Evolutionary conservation across 2,113 vertebrate genomes (phyloP), one percentile per base, ranked within the genome.

Genomic region (Archilochus colubris): DNA sequence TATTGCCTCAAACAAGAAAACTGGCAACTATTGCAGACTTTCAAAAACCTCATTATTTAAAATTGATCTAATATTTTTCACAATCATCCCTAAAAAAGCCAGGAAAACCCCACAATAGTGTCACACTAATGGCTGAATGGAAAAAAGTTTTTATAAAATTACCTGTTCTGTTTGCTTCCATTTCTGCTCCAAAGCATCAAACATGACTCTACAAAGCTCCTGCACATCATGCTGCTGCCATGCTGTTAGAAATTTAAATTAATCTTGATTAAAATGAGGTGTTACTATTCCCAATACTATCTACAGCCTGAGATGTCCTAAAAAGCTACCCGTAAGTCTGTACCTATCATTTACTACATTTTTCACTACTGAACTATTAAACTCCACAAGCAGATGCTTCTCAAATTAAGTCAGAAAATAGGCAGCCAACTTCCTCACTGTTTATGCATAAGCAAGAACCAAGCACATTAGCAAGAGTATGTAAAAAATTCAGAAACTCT

Each of bases 161-260:
- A 99, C 99, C 99, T 99, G 99, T 92, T 99, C 99, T 1, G 99
- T 99, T 97, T 99, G 99, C 95, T 99, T 99, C 99, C 99, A 99
- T 85, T 99, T 99, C 94, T 99, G 99, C 95, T 99, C 99, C 97
- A 99, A 98, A 96, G 99, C 99, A 97, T 99, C 99, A 95, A 99
- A 99, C 99, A 99, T 99, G 96, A 99, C 99, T 96, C 99, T 98
- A 95, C 99, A 99, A 57, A 99, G 98, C 96, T 99, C 99, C 96
- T 99, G 99, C n/a, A 99, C 99, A 75, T 99, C 99, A 93, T 99
- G 99, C 82, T 99, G 99, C 96, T 99, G 99, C 99, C 99, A 99
- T 14, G 99, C 99, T 99, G 96, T 97, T 96, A 69, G 75, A 96
- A 96, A 91, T 95, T 18, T 63, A 96, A 97, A 97, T 76, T 83